These are phyloP conservation scores for Drosophila fuyamai DNA, from an alignment of 1,140 invertebrate genomes.

Conservation along the genomic window DNA sequence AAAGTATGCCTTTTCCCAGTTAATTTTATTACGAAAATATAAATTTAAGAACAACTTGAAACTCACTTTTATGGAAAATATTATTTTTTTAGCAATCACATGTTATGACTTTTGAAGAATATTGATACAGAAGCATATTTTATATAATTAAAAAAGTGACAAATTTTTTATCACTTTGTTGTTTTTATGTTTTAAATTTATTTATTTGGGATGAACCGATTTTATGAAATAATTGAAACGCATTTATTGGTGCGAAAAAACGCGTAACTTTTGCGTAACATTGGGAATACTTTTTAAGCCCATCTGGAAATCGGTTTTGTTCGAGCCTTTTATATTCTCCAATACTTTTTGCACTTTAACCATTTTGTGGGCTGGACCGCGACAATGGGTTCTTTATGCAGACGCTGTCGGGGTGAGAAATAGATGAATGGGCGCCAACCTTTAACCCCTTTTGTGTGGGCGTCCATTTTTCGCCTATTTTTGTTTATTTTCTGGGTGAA, in stretches of 20 bases:
- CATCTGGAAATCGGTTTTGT: constrained; percentile 14
- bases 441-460: constrained; percentile 34
- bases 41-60: too few relatives aligned
- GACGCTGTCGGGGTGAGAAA: constrained; percentile 34
- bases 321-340: constrained; percentile 29
- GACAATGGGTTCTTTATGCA: constrained; percentile 39
- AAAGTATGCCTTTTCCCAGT: too few relatives aligned
- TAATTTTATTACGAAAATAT: too few relatives aligned
- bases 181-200: not conserved
- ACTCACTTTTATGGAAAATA: too few relatives aligned
- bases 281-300: constrained; percentile 10
- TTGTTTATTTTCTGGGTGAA: constrained; percentile 42
- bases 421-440: constrained; percentile 53
- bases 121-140: constrained; percentile 1
- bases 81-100: too few relatives aligned
- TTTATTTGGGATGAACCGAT: constrained; percentile 1
- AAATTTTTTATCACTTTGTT: not conserved
- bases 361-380: constrained; percentile 43
- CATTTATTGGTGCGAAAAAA: constrained; percentile 7
- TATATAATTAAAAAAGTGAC: not conserved
- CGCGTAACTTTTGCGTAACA: constrained; percentile 8
- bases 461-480: constrained; percentile 36
- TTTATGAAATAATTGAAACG: constrained; percentile 28
- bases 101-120: not conserved
- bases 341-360: constrained; percentile 40